These are phyloP conservation scores for Pinna nobilis DNA, from an alignment of 1,140 invertebrate genomes.

Conservation along the genomic window DNA sequence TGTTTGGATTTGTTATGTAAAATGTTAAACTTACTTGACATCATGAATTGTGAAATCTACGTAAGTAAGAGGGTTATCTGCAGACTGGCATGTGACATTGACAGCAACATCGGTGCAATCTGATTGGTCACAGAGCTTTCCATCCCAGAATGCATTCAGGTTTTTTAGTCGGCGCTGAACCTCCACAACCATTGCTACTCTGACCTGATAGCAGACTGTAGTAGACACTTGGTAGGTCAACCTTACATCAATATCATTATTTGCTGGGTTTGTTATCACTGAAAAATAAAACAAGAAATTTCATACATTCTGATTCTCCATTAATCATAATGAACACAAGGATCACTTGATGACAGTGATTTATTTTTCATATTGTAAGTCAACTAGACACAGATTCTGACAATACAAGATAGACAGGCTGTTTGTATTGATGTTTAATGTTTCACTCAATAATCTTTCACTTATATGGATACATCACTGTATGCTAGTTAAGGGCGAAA, in stretches of 20 bases:
- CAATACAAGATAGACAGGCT: too few species aligned
- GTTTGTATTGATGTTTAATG: too few species aligned
- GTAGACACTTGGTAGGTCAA: neutral
- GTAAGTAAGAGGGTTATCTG: neutral
- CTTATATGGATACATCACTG: too few species aligned
- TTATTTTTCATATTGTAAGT: too few species aligned
- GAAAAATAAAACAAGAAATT: neutral
- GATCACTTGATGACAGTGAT: too few species aligned
- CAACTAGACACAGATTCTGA: too few species aligned
- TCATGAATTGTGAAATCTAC: slow-evolving; percentile 4
- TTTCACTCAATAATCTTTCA: too few species aligned
- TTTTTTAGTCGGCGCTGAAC: neutral
- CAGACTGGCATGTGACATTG: neutral
- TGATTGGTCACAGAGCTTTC: neutral
- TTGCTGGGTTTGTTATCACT: neutral
- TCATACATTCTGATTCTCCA: too few species aligned
- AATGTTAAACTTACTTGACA: too few species aligned
- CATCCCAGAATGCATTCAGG: neutral
- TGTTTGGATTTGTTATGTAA: too few species aligned
- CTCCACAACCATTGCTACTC: neutral
- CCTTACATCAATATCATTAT: neutral
- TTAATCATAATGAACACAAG: too few species aligned
- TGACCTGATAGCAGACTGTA: neutral
- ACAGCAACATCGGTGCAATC: neutral
- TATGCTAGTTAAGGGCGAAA: too few species aligned